A percentile compares a stretch with the other conserved stretches of the same genome.
phyloP scores from a whole-genome alignment of 2,888 invertebrate species.

The Hipparchia sbordonii region DNA sequence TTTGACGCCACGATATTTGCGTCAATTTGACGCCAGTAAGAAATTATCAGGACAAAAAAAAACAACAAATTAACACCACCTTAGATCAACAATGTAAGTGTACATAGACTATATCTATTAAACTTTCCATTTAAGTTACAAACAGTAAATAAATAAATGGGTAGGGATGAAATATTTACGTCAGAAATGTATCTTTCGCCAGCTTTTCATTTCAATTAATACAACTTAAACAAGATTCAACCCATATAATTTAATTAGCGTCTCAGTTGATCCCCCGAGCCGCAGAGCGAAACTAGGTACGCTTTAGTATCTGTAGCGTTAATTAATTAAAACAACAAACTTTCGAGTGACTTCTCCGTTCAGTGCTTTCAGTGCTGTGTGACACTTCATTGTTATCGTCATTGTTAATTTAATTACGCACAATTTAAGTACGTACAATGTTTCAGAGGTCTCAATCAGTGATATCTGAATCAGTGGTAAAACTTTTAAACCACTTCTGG shows the following conservation, averaged over 20 bases:
- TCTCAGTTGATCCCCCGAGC: slow-evolving; percentile 34
- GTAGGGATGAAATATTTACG: background rate
- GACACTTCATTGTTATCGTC: slow-evolving; percentile 49
- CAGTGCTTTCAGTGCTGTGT: slow-evolving; percentile 44
- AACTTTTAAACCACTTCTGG: no score
- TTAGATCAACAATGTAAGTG: no score
- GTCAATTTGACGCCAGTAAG: no score
- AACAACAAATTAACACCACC: no score
- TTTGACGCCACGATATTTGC: no score
- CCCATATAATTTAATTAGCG: slow-evolving; percentile 36
- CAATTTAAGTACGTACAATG: no score
- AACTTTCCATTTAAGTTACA: background rate
- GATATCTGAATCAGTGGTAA: no score
- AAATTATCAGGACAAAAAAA: no score
- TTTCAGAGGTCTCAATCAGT: no score
- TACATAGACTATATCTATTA: no score
- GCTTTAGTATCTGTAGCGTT: slow-evolving; percentile 51
- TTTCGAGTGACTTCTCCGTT: slow-evolving; percentile 49
- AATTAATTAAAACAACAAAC: slow-evolving; percentile 69
- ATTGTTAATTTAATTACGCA: slow-evolving; percentile 27
- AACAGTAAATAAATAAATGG: background rate
- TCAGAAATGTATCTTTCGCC: slow-evolving; percentile 4
- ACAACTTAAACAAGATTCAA: slow-evolving; percentile 14
- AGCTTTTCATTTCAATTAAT: slow-evolving; percentile 26
- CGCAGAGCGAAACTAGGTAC: slow-evolving; percentile 46